phyloP scores from a whole-genome alignment of 2,113 vertebrate genomes.

The Columba janthina region DNA sequence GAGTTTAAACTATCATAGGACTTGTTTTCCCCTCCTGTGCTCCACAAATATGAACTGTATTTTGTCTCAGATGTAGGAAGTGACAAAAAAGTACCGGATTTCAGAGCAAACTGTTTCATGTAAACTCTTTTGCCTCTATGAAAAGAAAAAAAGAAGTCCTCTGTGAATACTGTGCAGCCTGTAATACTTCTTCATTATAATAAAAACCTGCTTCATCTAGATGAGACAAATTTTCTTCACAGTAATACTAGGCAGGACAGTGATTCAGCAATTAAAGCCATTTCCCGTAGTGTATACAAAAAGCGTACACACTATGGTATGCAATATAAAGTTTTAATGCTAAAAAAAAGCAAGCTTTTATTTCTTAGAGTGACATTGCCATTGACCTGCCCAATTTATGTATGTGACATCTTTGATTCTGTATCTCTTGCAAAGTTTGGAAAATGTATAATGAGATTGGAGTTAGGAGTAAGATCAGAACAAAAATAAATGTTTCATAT shows the following conservation, averaged over 20 bases:
- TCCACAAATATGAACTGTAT: neutral
- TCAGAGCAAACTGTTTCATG: neutral
- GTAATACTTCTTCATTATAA: neutral
- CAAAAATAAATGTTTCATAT: neutral
- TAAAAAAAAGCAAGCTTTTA: neutral
- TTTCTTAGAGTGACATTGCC: neutral
- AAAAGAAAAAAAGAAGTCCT: neutral
- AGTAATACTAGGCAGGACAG: neutral
- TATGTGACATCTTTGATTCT: neutral
- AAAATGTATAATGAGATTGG: neutral
- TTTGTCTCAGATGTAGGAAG: neutral
- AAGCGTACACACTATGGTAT: neutral
- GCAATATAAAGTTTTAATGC: neutral
- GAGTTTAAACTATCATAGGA: neutral
- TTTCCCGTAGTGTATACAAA: neutral
- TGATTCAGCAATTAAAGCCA: neutral
- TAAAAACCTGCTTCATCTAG: neutral
- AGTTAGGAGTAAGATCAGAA: neutral
- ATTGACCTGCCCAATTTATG: neutral
- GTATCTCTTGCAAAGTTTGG: neutral
- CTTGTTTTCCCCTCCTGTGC: neutral
- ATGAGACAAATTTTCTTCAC: neutral
- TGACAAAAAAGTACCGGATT: neutral
- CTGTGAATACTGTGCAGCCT: neutral
- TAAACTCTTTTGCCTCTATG: neutral